Evolutionary conservation across 2,888 invertebrate genomes (phyloP), one percentile per base, ranked within the genome.

Genomic region (Agriotes lineatus): DNA sequence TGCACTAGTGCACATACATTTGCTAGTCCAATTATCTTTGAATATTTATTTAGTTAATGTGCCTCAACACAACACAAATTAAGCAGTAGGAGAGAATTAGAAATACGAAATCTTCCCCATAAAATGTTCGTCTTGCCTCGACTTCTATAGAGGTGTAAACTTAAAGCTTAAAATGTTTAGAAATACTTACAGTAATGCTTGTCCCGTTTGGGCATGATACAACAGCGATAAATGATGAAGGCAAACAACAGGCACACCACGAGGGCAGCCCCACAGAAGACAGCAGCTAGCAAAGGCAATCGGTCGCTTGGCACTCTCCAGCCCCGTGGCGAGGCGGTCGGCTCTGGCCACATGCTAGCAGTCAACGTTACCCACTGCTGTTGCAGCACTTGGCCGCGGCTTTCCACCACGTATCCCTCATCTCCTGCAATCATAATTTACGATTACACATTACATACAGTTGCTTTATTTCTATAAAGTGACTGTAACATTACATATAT

Each of bases 201-300:
- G 84, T 90, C 90, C 80, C 89, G 87, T 73, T 89, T 88, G 77
- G 90, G 90, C 88, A 90, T 89, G 81, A 90, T 88, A 86, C 90
- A 90, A 83, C 90, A 90, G 83, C 89, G 88, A 85, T 90, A 90
- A 78, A 90, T 86, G 79, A 90, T 85, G 81, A 89, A 85, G 75
- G 90, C 88, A 81, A 90, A 86, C 82, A 90, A 85, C 78, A 89
- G 83, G 78, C 90, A 89, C 78, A 90, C 88, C 78, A 90, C 88
- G 77, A 90, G 86, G 71, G 90, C 90, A 69, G 90, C 90, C 18
- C 86, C 86, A 76, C 85, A 85, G 74, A 86, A 85, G 35, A 85
- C 83, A 66, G 85, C 86, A 39, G 85, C 85, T 73, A 86, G 77
- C 61, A 86, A 75, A 45, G 86, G 86, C 73, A 86, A 78, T 74